These are phyloP conservation scores for Zaprionus ghesquierei DNA, from an alignment of 1,140 invertebrate genomes.

Conservation along the genomic window DNA sequence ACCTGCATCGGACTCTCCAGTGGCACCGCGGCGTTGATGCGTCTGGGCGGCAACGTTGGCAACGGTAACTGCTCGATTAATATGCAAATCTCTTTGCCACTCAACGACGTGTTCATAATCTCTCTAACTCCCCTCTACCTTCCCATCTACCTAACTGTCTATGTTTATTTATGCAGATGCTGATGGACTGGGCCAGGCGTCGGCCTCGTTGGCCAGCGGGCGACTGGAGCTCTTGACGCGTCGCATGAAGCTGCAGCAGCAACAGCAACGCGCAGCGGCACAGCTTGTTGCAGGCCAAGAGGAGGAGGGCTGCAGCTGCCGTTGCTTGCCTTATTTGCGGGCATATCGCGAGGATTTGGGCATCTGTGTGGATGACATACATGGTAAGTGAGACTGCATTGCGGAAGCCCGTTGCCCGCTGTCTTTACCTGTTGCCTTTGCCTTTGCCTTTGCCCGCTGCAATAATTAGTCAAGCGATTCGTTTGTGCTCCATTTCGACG, in stretches of 20 bases:
- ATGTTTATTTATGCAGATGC: slow-evolving; percentile 10
- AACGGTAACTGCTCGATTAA: slow-evolving; percentile 62
- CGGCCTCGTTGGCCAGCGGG: slow-evolving; percentile 55
- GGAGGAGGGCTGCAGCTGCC: slow-evolving; percentile 84
- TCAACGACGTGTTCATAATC: slow-evolving; percentile 46
- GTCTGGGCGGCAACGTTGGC: slow-evolving; percentile 44
- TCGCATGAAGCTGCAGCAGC: slow-evolving; percentile 56
- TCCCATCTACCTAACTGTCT: not conserved
- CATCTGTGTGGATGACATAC: slow-evolving; percentile 88
- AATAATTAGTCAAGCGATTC: slow-evolving; percentile 43
- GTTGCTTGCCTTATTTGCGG: slow-evolving; percentile 85
- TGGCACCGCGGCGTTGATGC: slow-evolving; percentile 83
- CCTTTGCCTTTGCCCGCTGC: not conserved
- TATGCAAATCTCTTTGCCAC: slow-evolving; percentile 54
- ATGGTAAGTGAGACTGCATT: slow-evolving; percentile 84
- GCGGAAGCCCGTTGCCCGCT: slow-evolving; percentile 39
- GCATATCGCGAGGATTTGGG: slow-evolving; percentile 88
- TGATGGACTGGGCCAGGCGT: slow-evolving; percentile 52
- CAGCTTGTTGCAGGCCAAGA: not conserved
- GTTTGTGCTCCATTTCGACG: slow-evolving; percentile 61
- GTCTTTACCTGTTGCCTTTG: not conserved
- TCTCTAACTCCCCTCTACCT: not conserved
- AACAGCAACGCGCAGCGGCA: not conserved
- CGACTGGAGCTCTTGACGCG: slow-evolving; percentile 60
- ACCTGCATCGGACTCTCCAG: slow-evolving; percentile 84